phyloP scores from a whole-genome alignment of 2,113 vertebrate species.

The Leptobrachium ailaonicum region DNA sequence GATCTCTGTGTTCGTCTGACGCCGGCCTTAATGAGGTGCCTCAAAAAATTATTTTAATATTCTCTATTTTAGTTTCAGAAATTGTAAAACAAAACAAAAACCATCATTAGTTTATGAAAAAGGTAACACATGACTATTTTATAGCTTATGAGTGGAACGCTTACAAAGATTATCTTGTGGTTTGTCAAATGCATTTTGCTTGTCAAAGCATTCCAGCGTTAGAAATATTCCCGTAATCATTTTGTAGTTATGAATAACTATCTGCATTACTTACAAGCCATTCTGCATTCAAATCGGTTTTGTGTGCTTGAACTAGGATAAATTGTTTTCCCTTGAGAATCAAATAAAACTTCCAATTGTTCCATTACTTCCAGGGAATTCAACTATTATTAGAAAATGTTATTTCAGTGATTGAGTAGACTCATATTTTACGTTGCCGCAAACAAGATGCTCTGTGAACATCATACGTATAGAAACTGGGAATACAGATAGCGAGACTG shows the following conservation, averaged over 20 bases:
- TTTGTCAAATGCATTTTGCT: not conserved
- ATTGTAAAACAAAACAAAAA: not conserved
- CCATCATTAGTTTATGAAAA: not conserved
- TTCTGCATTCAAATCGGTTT: conserved; percentile 3
- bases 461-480: not conserved
- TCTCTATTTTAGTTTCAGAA: too few species aligned
- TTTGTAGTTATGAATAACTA: not conserved
- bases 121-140: not conserved
- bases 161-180: not conserved
- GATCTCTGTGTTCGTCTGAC: too few species aligned
- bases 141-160: not conserved
- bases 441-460: not conserved
- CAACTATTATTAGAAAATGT: not conserved
- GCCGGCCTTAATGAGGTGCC: too few species aligned
- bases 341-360: conserved; percentile 1
- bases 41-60: too few species aligned
- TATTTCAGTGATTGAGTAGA: not conserved
- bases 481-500: too few species aligned
- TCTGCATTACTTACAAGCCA: conserved; percentile 4
- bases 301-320: not conserved
- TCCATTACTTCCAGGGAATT: not conserved
- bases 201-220: not conserved
- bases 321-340: not conserved
- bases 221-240: conserved; percentile 5
- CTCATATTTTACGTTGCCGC: not conserved